Evolutionary conservation across 2,797 vertebrate species (phyloP).

Genomic region (Cichlasoma orientale): DNA sequence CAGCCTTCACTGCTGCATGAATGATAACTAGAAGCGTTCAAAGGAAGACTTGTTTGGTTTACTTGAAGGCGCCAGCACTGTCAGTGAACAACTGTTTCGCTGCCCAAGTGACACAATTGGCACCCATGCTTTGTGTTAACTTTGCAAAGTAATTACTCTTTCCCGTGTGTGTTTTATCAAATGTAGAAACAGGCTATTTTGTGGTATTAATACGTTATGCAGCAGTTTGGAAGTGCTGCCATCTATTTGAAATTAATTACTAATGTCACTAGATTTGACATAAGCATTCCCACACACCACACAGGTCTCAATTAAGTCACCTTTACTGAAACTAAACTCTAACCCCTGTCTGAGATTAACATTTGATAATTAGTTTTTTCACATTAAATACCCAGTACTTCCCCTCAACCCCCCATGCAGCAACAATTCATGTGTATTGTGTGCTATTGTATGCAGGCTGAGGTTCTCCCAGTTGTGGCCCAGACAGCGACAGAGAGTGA

Average conservation of each 20-base stretch:
- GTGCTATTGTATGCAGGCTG: constrained; percentile 47
- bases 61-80: constrained; percentile 35
- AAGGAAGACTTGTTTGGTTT: constrained; percentile 42
- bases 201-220: not conserved
- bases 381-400: not conserved
- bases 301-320: not conserved
- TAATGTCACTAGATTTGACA: not conserved
- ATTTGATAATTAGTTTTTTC: not conserved
- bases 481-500: constrained; percentile 66
- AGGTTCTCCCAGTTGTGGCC: constrained; percentile 47
- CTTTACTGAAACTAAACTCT: not conserved
- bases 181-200: not conserved
- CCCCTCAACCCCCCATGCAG: not conserved
- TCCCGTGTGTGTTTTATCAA: not conserved
- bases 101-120: not conserved
- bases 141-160: no score
- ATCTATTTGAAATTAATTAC: not conserved
- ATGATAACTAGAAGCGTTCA: not conserved
- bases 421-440: not conserved
- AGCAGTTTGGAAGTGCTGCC: not conserved
- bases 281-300: not conserved
- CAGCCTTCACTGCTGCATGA: not conserved
- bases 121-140: not conserved
- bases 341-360: not conserved
- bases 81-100: not conserved